phyloP scores from a whole-genome alignment of 2,113 vertebrate species.

The Cynocephalus volans region DNA sequence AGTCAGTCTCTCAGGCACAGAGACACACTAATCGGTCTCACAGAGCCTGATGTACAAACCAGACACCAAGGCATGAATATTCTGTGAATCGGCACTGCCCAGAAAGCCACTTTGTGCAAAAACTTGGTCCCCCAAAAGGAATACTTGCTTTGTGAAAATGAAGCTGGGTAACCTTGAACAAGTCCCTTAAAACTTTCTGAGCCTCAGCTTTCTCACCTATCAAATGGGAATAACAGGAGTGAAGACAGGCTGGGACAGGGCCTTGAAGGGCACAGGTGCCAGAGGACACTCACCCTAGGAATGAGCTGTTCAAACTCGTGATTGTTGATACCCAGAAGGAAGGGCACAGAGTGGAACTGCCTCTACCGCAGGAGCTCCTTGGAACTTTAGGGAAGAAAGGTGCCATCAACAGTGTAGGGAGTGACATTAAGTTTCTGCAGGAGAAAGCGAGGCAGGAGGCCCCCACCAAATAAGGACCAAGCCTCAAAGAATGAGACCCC shows the following conservation, averaged over 20 bases:
- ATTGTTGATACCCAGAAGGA: constrained; percentile 90
- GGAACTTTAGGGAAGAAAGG: constrained; percentile 87
- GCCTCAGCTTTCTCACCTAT: not conserved
- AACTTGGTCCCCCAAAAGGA: not conserved
- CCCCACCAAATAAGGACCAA: not conserved
- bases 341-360: constrained; percentile 88
- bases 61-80: not conserved
- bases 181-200: not conserved
- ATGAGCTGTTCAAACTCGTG: constrained; percentile 91
- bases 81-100: not conserved
- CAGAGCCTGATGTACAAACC: not conserved
- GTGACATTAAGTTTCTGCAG: accelerated
- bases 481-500: not conserved
- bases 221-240: not conserved
- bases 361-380: constrained; percentile 87
- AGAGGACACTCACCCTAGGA: constrained; percentile 61
- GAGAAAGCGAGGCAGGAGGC: constrained; percentile 13
- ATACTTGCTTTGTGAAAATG: not conserved
- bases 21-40: not conserved
- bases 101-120: not conserved
- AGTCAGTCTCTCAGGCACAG: not conserved
- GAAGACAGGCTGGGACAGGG: not conserved
- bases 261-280: not conserved
- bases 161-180: not conserved
- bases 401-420: constrained; percentile 86